Conservation (phyloP, 92 coral and sea anemone species). For the Siderastrea radians region DNA sequence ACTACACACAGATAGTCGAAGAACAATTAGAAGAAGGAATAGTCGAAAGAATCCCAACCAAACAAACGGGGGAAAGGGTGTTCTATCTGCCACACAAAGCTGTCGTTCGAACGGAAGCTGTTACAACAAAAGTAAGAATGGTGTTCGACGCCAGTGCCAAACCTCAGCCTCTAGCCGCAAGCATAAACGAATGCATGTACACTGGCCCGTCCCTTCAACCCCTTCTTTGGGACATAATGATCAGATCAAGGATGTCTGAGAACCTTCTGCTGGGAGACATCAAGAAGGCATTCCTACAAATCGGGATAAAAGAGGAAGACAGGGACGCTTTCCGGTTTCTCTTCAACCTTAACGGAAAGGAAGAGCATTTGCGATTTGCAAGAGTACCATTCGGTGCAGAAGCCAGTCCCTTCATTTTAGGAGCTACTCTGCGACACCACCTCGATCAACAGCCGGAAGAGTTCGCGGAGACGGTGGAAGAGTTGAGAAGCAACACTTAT, state of each 20-base stretch:
- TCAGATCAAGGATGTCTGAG: conserved; percentile 51
- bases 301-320: conserved; percentile 31
- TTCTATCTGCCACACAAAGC: conserved; percentile 61
- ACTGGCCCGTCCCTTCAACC: conserved; percentile 68
- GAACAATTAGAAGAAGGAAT: too few species aligned
- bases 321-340: conserved; percentile 60
- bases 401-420: conserved; percentile 52
- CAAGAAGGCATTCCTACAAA: conserved; percentile 59
- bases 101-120: conserved; percentile 44
- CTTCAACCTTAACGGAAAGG: conserved; percentile 38
- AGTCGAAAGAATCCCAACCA: conserved; percentile 10
- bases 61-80: conserved; percentile 32
- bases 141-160: conserved; percentile 70
- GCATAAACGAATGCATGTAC: conserved; percentile 65
- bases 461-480: conserved; percentile 13
- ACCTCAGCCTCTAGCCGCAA: conserved; percentile 46
- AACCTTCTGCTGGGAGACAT: conserved; percentile 52
- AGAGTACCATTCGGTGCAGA: conserved; percentile 55
- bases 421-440: conserved; percentile 41
- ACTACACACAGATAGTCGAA: too few species aligned
- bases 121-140: conserved; percentile 66
- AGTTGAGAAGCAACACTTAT: conserved; percentile 47
- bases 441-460: conserved; percentile 27
- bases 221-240: conserved; percentile 51
- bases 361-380: conserved; percentile 40